Evolutionary conservation across 1,140 invertebrate species (phyloP), one percentile per base, ranked within the genome.

Genomic region (Aphis gossypii): DNA sequence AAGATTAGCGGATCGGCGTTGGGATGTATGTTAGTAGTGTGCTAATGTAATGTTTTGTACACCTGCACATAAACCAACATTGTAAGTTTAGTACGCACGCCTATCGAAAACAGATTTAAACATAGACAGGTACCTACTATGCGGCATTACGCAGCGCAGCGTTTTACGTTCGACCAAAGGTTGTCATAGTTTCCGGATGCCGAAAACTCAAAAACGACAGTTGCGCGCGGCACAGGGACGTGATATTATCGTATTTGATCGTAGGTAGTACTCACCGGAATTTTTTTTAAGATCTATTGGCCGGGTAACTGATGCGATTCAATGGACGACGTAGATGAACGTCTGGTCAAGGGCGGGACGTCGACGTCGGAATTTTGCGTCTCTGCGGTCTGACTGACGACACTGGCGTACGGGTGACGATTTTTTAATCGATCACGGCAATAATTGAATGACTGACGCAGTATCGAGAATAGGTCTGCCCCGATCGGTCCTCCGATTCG

Each of bases 21-120:
- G 14, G n/a, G n/a, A 35, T 8, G 46, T 48, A 46, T 41, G 21
- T 41, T 38, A 44, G 38, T 25, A 25, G 83, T 84, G 38, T 41
- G 21, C 23, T 35, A 25, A 21, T 25, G 21, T 41, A 56, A 8
- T 86, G 23, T 41, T 25, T 48, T 35, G 51, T 25, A 60, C 51
- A 60, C 35, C 54, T 60, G 88, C 51, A 41, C 51, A 41, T 56
- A 90, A 90, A 90, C n/a, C 88, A 56, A 60, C 44, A 60, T 30
- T 44, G 54, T 44, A 68, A 68, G 30, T 44, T 30, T 46, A 7
- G 23, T 8, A 44, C 89, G 25, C 1, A 7, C 11, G 0, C 18
- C 9, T 23, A 41, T 25, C 6, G n/a, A 11, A 56, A 89, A 25
- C 14, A 18, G 30, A 18, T n/a, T 20, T 35, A n/a, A 35, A 76